Conservation (phyloP, 2,797 vertebrate genomes). For the Amniataba percoides region DNA sequence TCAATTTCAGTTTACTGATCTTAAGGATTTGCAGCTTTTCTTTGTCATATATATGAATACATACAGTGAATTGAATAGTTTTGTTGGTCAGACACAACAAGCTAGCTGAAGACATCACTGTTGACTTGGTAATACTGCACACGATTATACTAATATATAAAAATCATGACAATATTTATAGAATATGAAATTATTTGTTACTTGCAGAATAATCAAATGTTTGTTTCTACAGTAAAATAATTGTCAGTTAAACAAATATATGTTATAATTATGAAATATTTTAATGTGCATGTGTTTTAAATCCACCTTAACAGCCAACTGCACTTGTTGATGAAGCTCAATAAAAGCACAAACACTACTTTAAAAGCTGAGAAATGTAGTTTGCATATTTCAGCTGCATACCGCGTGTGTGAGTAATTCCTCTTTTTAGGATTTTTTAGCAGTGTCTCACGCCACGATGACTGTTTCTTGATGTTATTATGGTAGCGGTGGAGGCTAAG, state of each 20-base stretch:
- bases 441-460: slow-evolving; percentile 29
- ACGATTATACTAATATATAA: neutral
- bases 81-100: neutral
- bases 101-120: too few relatives aligned
- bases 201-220: neutral
- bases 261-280: too few relatives aligned
- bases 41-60: neutral
- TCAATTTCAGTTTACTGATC: too few relatives aligned
- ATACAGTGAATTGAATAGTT: neutral
- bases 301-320: neutral
- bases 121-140: neutral
- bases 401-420: slow-evolving; percentile 48
- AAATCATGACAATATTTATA: neutral
- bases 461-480: slow-evolving; percentile 35
- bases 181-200: neutral
- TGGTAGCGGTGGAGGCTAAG: slow-evolving; percentile 20
- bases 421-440: slow-evolving; percentile 24
- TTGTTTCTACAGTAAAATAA: neutral
- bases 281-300: neutral
- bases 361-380: neutral
- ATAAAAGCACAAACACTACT: neutral
- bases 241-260: neutral
- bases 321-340: neutral
- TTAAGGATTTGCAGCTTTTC: neutral
- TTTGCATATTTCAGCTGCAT: slow-evolving; percentile 9